Evolutionary conservation across 2,113 vertebrate genomes (phyloP).

Genomic region (Sminthopsis crassicaudata): DNA sequence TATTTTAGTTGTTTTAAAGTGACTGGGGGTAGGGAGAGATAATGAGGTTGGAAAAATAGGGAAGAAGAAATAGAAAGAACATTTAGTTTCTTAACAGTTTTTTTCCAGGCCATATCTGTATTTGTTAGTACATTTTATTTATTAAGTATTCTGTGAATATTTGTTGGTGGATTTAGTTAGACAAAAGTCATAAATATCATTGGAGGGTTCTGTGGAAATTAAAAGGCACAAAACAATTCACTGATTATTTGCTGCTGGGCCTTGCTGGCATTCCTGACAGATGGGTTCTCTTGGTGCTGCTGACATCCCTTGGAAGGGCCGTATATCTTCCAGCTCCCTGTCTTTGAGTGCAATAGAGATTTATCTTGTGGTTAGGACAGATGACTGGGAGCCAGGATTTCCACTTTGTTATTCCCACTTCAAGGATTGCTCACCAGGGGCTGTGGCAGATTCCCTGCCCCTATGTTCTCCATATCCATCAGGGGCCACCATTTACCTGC

Average conservation of each 20-base stretch:
- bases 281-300: not conserved
- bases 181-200: slow-evolving; percentile 27
- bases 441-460: not conserved
- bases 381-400: not conserved
- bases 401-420: not conserved
- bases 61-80: not conserved
- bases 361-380: slow-evolving; percentile 24
- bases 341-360: slow-evolving; percentile 43
- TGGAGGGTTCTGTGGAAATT: not conserved
- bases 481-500: not conserved
- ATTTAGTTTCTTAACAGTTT: not conserved
- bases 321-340: slow-evolving; percentile 1
- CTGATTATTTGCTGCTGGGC: not conserved
- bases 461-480: not conserved
- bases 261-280: not conserved
- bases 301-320: slow-evolving; percentile 27
- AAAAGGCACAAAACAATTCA: not conserved
- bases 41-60: not conserved
- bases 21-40: not conserved
- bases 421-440: slow-evolving; percentile 24
- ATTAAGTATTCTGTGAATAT: not conserved
- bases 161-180: not conserved
- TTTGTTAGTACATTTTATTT: not conserved
- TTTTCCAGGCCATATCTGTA: not conserved
- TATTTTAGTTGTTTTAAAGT: not conserved